phyloP scores from a whole-genome alignment of 2,797 vertebrate genomes.

The Austrolebias charrua region DNA sequence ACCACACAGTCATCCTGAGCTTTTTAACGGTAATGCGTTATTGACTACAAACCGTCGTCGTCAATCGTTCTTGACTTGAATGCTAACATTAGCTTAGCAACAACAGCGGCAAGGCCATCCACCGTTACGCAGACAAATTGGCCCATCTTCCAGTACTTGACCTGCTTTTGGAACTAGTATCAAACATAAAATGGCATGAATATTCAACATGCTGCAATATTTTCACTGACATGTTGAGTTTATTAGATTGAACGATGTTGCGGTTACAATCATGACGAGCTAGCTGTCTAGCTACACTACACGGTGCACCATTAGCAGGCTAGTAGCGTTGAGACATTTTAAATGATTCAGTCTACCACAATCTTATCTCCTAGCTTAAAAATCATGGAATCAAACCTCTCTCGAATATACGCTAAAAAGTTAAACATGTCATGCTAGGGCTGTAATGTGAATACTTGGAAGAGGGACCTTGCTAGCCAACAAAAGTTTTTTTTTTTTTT shows the following conservation, averaged over 20 bases:
- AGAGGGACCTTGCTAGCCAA: slow-evolving; percentile 14
- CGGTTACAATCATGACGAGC: slow-evolving; percentile 13
- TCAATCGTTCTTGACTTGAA: slow-evolving; percentile 52
- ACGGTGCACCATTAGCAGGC: slow-evolving; percentile 32
- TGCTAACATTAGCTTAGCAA: slow-evolving; percentile 70
- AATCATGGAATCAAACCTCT: not conserved
- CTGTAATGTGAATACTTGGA: not conserved
- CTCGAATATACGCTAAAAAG: accelerated
- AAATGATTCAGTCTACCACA: slow-evolving; percentile 25
- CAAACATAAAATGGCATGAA: accelerated
- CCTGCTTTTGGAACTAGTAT: not conserved
- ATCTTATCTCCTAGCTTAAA: slow-evolving; percentile 20
- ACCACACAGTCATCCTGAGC: slow-evolving; percentile 5
- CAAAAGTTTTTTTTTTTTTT: slow-evolving; percentile 62
- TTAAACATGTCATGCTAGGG: not conserved
- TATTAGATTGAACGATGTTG: not conserved
- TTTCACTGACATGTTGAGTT: accelerated
- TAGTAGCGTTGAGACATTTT: slow-evolving; percentile 42
- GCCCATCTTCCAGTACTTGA: slow-evolving; percentile 25
- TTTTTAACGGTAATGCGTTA: slow-evolving; percentile 1
- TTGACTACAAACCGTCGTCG: slow-evolving; percentile 72
- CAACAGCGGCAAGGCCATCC: slow-evolving; percentile 64
- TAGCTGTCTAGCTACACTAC: slow-evolving; percentile 17
- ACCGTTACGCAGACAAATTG: slow-evolving; percentile 37
- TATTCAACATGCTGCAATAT: accelerated